A percentile compares a stretch with the other conserved stretches of the same genome.
phyloP scores from a whole-genome alignment of 2,797 vertebrate genomes.

The Dendrocincla tyrannina region DNA sequence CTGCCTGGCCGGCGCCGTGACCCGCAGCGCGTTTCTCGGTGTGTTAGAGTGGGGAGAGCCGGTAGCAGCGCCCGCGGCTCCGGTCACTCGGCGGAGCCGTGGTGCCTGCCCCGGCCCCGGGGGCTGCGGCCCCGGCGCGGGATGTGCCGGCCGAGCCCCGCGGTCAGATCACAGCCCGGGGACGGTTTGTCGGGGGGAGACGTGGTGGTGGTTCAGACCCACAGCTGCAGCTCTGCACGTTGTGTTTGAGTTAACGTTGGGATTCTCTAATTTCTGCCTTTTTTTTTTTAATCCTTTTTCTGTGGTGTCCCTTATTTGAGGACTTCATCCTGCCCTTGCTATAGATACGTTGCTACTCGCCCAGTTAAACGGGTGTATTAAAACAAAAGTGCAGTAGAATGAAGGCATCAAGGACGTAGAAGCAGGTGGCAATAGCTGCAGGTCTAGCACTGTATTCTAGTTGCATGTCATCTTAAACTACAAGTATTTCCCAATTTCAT shows the following conservation, averaged over 20 bases:
- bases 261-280: background rate
- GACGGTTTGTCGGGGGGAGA: accelerated
- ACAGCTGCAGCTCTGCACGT: accelerated
- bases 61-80: background rate
- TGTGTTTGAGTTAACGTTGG: background rate
- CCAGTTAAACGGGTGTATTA: background rate
- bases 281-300: background rate
- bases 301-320: background rate
- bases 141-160: background rate
- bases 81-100: background rate
- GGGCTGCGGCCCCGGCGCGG: background rate
- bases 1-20: background rate
- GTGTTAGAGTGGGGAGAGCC: background rate
- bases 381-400: background rate
- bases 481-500: background rate
- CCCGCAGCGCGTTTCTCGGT: background rate
- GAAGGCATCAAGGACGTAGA: background rate
- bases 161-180: background rate
- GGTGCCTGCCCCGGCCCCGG: background rate
- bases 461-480: background rate
- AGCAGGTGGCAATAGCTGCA: background rate
- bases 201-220: accelerated
- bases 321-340: background rate
- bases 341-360: accelerated
- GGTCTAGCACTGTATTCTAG: background rate